These are phyloP conservation scores for Protomyctophum bolini DNA, from an alignment of 2,113 vertebrate species.

Conservation along the genomic window DNA sequence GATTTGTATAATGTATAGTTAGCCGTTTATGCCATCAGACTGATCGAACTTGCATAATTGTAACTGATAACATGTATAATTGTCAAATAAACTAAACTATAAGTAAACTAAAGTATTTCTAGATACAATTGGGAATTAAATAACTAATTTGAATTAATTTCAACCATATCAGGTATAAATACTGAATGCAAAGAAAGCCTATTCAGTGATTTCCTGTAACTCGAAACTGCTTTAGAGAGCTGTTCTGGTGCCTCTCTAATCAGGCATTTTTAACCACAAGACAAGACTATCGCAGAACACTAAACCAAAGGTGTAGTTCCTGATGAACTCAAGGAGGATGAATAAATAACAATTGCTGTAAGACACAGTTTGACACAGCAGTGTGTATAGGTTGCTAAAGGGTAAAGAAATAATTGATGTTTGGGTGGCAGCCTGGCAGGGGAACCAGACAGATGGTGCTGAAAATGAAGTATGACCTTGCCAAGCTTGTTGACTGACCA, in stretches of 20 bases:
- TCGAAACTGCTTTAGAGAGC: conserved; percentile 63
- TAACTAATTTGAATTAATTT: too few relatives aligned
- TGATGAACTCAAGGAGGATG: neutral
- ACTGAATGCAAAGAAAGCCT: conserved; percentile 17
- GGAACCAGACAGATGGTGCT: conserved; percentile 62
- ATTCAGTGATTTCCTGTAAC: conserved; percentile 60
- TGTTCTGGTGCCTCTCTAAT: conserved; percentile 56
- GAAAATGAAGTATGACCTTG: conserved; percentile 17
- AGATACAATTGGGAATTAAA: too few relatives aligned
- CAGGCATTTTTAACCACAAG: conserved; percentile 39
- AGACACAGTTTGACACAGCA: neutral
- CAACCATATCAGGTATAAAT: conserved; percentile 14
- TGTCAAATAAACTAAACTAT: too few relatives aligned
- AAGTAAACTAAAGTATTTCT: too few relatives aligned
- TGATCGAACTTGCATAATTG: too few relatives aligned
- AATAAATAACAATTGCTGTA: too few relatives aligned
- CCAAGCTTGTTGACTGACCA: conserved; percentile 36
- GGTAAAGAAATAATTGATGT: conserved; percentile 16
- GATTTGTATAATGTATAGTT: too few relatives aligned
- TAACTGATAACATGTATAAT: too few relatives aligned
- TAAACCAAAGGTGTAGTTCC: conserved; percentile 36
- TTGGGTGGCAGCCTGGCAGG: neutral
- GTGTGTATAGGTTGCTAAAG: conserved; percentile 1
- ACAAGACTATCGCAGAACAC: conserved; percentile 24
- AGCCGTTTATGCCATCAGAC: too few relatives aligned